phyloP scores from a whole-genome alignment of 2,113 vertebrate species.

The Trematomus loennbergii region DNA sequence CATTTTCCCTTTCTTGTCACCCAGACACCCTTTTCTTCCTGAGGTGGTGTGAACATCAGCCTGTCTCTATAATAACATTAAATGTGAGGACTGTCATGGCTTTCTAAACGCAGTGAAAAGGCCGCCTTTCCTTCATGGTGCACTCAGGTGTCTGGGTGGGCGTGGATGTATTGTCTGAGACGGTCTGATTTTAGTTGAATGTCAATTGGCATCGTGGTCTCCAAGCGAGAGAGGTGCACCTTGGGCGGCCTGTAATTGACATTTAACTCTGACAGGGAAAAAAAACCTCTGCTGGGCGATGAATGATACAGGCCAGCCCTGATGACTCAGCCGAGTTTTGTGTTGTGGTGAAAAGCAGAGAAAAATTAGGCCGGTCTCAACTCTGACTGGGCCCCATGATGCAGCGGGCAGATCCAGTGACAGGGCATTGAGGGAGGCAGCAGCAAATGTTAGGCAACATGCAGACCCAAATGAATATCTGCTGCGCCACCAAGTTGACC shows the following conservation, averaged over 20 bases:
- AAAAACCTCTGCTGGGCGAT: slow-evolving; percentile 9
- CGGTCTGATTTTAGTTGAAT: slow-evolving; percentile 58
- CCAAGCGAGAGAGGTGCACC: slow-evolving; percentile 40
- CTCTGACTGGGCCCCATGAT: slow-evolving; percentile 40
- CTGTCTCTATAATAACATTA: slow-evolving; percentile 9
- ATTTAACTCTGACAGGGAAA: slow-evolving; percentile 60
- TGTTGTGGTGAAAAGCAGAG: background rate
- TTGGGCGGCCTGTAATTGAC: slow-evolving; percentile 54
- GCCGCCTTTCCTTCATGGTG: too few species aligned
- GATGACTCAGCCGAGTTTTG: slow-evolving; percentile 38
- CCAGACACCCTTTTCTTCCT: slow-evolving; percentile 2
- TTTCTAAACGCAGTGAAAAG: background rate
- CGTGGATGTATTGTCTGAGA: slow-evolving; percentile 34
- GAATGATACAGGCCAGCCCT: slow-evolving; percentile 26
- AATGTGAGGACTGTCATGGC: slow-evolving; percentile 13
- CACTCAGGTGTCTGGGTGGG: slow-evolving; percentile 24
- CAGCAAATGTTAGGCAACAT: slow-evolving; percentile 6
- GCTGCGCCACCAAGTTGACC: background rate
- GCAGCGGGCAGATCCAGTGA: slow-evolving; percentile 16
- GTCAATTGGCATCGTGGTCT: slow-evolving; percentile 54
- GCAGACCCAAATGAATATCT: slow-evolving; percentile 32
- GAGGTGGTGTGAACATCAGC: background rate
- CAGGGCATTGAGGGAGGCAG: background rate
- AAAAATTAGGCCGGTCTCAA: slow-evolving; percentile 10
- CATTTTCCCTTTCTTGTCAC: background rate